These are phyloP conservation scores for Ormyrus nitidulus DNA, from an alignment of 2,888 invertebrate genomes.

Conservation along the genomic window DNA sequence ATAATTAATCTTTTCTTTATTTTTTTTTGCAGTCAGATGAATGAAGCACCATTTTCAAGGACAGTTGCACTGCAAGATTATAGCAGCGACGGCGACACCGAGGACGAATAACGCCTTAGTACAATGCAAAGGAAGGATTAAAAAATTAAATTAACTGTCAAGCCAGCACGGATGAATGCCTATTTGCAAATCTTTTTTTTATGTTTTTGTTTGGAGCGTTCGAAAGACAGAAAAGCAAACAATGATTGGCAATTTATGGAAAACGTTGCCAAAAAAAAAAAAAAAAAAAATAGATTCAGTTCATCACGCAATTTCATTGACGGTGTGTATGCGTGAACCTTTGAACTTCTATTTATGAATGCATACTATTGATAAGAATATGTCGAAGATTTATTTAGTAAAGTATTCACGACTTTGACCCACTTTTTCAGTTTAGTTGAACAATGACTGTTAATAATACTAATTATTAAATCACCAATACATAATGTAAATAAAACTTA, in stretches of 20 bases:
- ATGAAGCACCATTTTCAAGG: slow-evolving; percentile 77
- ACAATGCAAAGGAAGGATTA: slow-evolving; percentile 23
- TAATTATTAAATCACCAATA: neutral
- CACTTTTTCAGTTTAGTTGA: slow-evolving; percentile 6
- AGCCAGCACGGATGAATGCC: slow-evolving; percentile 49
- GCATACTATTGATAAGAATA: slow-evolving; percentile 36
- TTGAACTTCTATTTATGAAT: slow-evolving; percentile 30
- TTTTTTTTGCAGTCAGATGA: slow-evolving; percentile 74
- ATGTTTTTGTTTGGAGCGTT: slow-evolving; percentile 18
- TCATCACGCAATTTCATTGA: neutral
- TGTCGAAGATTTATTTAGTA: slow-evolving; percentile 18
- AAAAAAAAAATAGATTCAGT: too few species aligned
- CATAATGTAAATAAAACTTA: slow-evolving; percentile 10
- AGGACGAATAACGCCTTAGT: slow-evolving; percentile 85
- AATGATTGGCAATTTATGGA: slow-evolving; percentile 28
- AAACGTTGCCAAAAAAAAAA: slow-evolving; percentile 24
- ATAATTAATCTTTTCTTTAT: slow-evolving; percentile 19
- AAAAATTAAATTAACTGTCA: slow-evolving; percentile 39
- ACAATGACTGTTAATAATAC: neutral
- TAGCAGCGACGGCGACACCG: slow-evolving; percentile 94
- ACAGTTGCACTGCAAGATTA: slow-evolving; percentile 82
- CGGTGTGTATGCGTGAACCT: slow-evolving; percentile 7
- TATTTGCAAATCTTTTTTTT: slow-evolving; percentile 45
- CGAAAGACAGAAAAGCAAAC: slow-evolving; percentile 14
- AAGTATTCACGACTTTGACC: slow-evolving; percentile 33